Evolutionary conservation across 2,888 invertebrate genomes (phyloP), one percentile per base, ranked within the genome.

Genomic region (Carterocephalus palaemon): DNA sequence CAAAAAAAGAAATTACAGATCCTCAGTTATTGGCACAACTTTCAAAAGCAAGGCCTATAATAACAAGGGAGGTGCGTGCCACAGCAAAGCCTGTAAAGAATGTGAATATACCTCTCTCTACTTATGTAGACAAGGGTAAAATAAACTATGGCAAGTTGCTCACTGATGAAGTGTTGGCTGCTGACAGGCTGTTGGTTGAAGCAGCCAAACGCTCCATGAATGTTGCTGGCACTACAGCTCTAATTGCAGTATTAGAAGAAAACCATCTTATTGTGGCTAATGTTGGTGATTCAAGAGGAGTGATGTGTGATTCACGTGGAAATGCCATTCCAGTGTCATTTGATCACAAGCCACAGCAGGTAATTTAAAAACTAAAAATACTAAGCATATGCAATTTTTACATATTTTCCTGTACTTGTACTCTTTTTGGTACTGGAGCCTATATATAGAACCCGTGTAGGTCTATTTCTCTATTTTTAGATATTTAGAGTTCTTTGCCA

Each of bases 281-380:
- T 88, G 97, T 98, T 13, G 98, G 98, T 2, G 98, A 98, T 76
- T 98, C 98, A 0, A 88, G 98, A 53, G 98, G 97, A 16, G 97
- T 98, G 0, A 95, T 98, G 93, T 97, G 96, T 76, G 97, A 97
- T 77, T 90, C 90, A 33, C 91, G 93, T 64, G 97, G 97, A 22
- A 94, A 94, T 73, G 95, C 95, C 0, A 95, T 96, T 58, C 97
- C 96, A 7, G 84, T 98, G 4, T 97, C 98, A 1, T 96, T 95
- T 75, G 98, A 98, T 78, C 98, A 98, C 74, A 98, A 98, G 84
- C 98, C 98, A 23, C 95, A 97, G 70, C 95, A 97, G 90, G 95
- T 96, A 88, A 56, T 19, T 38, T 24, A 9, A 0, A 34, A 22
- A 13, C 13, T 16, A 4, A 19, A 3, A 19, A 4, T 19, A 19